phyloP scores from a whole-genome alignment of 2,797 vertebrate species.

The Crocodylus rhombifer region DNA sequence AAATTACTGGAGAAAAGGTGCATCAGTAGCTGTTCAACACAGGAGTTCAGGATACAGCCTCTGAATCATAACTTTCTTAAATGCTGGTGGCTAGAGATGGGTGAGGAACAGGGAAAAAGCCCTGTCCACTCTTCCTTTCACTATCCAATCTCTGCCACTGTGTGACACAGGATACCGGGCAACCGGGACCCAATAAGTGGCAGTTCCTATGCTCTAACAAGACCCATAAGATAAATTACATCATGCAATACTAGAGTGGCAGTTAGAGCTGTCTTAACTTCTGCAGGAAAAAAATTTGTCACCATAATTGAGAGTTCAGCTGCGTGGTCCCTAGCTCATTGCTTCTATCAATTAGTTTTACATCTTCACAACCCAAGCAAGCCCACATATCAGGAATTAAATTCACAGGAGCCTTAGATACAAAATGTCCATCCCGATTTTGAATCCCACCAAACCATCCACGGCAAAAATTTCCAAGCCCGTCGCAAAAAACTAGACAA shows the following conservation, averaged over 20 bases:
- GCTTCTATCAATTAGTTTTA: slow-evolving; percentile 40
- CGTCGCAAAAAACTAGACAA: neutral
- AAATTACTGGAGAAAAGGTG: no score
- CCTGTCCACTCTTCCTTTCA: no score
- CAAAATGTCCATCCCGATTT: neutral
- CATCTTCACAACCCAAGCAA: slow-evolving; percentile 18
- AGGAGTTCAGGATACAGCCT: no score
- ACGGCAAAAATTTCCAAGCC: no score
- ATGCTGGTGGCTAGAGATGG: no score
- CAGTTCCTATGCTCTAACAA: neutral
- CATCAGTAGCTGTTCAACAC: no score
- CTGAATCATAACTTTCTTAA: no score
- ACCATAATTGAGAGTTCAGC: rapidly evolving
- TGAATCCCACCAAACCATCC: neutral
- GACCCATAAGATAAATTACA: neutral
- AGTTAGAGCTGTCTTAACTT: slow-evolving; percentile 34
- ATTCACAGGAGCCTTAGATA: neutral
- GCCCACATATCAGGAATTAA: neutral
- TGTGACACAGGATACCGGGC: no score
- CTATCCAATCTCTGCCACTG: no score
- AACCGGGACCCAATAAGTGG: no score
- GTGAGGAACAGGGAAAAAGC: no score
- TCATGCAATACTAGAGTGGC: neutral
- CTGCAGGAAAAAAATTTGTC: neutral
- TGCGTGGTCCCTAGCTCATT: neutral